Evolutionary conservation across 1,140 invertebrate species (phyloP).

Genomic region (Philotrypesis tridentata): DNA sequence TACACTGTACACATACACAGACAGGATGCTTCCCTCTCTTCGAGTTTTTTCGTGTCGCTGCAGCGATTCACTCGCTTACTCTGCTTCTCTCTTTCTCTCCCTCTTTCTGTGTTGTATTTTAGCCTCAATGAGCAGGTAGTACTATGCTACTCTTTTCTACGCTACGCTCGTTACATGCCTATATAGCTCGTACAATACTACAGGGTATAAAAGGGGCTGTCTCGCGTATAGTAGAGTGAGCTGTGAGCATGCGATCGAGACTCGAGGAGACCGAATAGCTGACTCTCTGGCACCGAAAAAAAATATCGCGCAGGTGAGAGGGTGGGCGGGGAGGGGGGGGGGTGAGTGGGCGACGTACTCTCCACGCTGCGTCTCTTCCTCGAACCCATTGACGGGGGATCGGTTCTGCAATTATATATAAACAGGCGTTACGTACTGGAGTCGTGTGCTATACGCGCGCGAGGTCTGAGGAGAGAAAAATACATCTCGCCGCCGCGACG

Average conservation of each 20-base stretch:
- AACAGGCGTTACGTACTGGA: background rate
- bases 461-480: background rate
- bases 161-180: background rate
- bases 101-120: background rate
- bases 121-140: background rate
- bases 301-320: too few species aligned
- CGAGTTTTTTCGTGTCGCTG: background rate
- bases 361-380: background rate
- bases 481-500: background rate
- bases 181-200: too few species aligned
- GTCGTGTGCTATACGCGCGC: background rate
- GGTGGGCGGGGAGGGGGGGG: too few species aligned
- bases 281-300: background rate
- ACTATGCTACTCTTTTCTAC: too few species aligned
- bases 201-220: too few species aligned
- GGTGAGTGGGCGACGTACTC: background rate
- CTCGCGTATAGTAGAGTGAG: too few species aligned
- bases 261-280: too few species aligned
- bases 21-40: background rate
- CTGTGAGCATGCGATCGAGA: too few species aligned
- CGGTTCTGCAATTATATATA: background rate
- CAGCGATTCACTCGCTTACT: background rate
- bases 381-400: background rate
- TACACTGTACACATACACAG: background rate
- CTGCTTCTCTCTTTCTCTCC: too few species aligned